Percentiles rank a stretch among this genome's conserved stretches.
Evolutionary conservation across 2,797 vertebrate genomes (phyloP).

Genomic region (Aplochiton taeniatus): DNA sequence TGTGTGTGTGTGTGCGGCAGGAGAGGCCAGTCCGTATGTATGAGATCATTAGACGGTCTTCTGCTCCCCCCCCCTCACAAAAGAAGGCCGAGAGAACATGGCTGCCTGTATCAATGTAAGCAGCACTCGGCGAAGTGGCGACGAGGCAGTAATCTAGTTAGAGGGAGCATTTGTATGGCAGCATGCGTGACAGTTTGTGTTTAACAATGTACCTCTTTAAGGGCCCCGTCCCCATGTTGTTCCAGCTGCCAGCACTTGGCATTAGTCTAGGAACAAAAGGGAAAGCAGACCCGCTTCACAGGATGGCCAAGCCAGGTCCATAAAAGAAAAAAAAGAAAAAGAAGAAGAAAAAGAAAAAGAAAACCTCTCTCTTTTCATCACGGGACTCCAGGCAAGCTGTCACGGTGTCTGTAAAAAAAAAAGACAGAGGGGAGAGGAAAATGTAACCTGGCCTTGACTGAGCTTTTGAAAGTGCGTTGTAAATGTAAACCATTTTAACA

Average conservation of each 20-base stretch:
- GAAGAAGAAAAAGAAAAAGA: constrained; percentile 28
- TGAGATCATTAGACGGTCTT: constrained; percentile 46
- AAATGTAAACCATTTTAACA: constrained; percentile 1
- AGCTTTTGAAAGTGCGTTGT: constrained; percentile 3
- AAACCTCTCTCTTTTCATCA: constrained; percentile 16
- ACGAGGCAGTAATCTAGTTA: constrained; percentile 64
- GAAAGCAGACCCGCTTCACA: constrained; percentile 40
- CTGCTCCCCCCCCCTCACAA: constrained; percentile 16
- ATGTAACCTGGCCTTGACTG: neutral
- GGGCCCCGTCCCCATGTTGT: constrained; percentile 53
- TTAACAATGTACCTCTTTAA: constrained; percentile 69
- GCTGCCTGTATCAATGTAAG: constrained; percentile 38
- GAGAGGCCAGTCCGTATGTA: too few relatives aligned
- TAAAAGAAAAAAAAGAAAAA: constrained; percentile 26
- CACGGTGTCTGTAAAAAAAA: constrained; percentile 5
- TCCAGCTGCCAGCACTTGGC: constrained; percentile 68
- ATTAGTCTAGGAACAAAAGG: constrained; percentile 42
- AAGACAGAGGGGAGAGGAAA: neutral
- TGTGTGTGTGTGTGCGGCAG: constrained; percentile 1
- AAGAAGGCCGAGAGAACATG: constrained; percentile 7
- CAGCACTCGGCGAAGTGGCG: constrained; percentile 36
- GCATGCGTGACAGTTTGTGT: constrained; percentile 51
- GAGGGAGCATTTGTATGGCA: constrained; percentile 54
- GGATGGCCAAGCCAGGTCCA: constrained; percentile 32
- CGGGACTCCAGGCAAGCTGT: constrained; percentile 18